Conservation (phyloP, 2,113 vertebrate species). For the Albula glossodonta region DNA sequence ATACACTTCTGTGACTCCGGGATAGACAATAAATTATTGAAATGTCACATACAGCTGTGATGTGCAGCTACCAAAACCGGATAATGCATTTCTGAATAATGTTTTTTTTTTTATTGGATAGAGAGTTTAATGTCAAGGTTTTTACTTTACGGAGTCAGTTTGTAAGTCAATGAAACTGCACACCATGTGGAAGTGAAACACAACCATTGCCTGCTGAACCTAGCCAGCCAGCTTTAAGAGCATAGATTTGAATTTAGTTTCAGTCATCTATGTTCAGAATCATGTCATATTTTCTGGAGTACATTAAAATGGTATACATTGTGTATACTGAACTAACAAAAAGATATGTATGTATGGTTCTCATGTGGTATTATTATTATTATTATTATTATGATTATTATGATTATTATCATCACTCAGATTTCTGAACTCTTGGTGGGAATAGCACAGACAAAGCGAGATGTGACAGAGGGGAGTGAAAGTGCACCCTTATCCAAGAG, state of each 20-base stretch:
- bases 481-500: slow-evolving; percentile 53
- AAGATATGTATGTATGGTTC: slow-evolving; percentile 29
- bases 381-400: slow-evolving; percentile 67
- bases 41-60: not conserved
- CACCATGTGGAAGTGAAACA: not conserved
- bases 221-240: too few relatives aligned
- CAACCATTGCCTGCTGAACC: too few relatives aligned
- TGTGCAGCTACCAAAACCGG: too few relatives aligned
- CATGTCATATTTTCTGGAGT: too few relatives aligned
- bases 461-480: not conserved
- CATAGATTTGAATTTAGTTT: too few relatives aligned
- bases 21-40: not conserved
- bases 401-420: slow-evolving; percentile 68
- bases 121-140: too few relatives aligned
- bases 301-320: too few relatives aligned
- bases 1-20: not conserved
- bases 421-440: slow-evolving; percentile 66
- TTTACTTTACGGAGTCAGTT: too few relatives aligned
- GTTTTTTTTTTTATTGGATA: too few relatives aligned
- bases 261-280: too few relatives aligned
- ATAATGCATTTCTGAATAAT: too few relatives aligned
- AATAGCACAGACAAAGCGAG: slow-evolving; percentile 26
- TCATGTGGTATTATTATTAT: slow-evolving; percentile 78
- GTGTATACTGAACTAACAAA: too few relatives aligned
- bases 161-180: not conserved